phyloP scores from a whole-genome alignment of 1,140 invertebrate genomes.

The Microvelia longipes region DNA sequence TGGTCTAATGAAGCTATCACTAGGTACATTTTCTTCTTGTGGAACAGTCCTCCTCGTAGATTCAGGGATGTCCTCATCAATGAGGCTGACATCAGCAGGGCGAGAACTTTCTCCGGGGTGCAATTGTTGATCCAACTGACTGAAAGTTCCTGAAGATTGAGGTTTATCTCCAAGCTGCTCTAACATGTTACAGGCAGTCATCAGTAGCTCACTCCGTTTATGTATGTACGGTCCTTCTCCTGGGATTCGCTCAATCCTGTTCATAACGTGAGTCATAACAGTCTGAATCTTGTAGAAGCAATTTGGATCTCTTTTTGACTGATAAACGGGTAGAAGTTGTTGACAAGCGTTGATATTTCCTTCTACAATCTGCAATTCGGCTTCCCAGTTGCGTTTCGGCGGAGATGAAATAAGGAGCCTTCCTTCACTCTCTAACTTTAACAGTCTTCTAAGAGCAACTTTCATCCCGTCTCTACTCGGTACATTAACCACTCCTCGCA shows the following conservation, averaged over 20 bases:
- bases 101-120: no score
- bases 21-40: no score
- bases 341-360: background rate
- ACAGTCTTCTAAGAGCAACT: background rate
- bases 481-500: background rate
- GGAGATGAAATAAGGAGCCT: background rate
- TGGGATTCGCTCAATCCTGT: background rate
- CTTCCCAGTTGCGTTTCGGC: slow-evolving; percentile 4
- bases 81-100: background rate
- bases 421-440: background rate
- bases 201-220: background rate
- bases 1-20: no score
- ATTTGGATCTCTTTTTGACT: background rate
- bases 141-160: no score
- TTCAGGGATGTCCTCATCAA: background rate
- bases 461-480: background rate
- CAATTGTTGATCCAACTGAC: no score
- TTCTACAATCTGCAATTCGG: background rate
- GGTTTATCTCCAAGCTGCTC: background rate
- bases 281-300: background rate
- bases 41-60: no score
- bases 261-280: background rate
- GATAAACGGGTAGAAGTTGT: background rate
- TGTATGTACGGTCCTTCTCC: background rate
- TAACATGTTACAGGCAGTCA: background rate